A percentile compares a stretch with the other conserved stretches of the same genome.
Evolutionary conservation across 2,888 invertebrate species (phyloP).

Genomic region (Drosophila flavopinicola): DNA sequence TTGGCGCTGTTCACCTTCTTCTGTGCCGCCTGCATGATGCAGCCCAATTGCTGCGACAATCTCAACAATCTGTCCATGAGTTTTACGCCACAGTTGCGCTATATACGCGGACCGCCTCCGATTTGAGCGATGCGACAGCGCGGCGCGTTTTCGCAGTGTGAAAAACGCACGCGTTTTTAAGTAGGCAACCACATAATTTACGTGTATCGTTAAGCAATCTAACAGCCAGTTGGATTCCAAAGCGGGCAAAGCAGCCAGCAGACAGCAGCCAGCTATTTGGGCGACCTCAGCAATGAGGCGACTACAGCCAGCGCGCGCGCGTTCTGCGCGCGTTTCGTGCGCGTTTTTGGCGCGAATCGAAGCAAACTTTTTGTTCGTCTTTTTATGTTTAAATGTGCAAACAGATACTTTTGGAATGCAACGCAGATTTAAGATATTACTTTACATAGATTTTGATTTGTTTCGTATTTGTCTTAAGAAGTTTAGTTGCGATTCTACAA

Average conservation of each 20-base stretch:
- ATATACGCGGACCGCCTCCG: constrained; percentile 91
- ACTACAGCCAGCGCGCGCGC: constrained; percentile 26
- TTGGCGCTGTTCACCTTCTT: constrained; percentile 88
- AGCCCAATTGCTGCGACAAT: constrained; percentile 90
- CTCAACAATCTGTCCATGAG: constrained; percentile 90
- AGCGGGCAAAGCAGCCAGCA: too few relatives aligned
- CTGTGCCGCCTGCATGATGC: constrained; percentile 89
- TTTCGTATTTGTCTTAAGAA: constrained; percentile 45
- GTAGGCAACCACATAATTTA: constrained; percentile 49
- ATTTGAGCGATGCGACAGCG: constrained; percentile 85
- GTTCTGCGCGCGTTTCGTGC: constrained; percentile 15
- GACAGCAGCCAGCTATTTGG: constrained; percentile 10
- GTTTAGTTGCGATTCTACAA: constrained; percentile 39
- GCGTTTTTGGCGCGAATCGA: constrained; percentile 15
- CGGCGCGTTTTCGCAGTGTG: constrained; percentile 20
- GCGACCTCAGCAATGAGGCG: constrained; percentile 27
- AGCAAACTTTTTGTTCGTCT: constrained; percentile 15
- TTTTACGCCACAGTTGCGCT: constrained; percentile 90
- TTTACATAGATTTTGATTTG: constrained; percentile 49
- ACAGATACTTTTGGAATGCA: constrained; percentile 28
- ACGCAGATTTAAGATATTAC: constrained; percentile 51
- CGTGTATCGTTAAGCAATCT: constrained; percentile 45
- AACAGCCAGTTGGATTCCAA: constrained; percentile 25
- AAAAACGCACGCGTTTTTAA: constrained; percentile 41
- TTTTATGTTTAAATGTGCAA: constrained; percentile 30